These are phyloP conservation scores for Rhizomys pruinosus DNA, from an alignment of 2,113 vertebrate species.

Conservation along the genomic window DNA sequence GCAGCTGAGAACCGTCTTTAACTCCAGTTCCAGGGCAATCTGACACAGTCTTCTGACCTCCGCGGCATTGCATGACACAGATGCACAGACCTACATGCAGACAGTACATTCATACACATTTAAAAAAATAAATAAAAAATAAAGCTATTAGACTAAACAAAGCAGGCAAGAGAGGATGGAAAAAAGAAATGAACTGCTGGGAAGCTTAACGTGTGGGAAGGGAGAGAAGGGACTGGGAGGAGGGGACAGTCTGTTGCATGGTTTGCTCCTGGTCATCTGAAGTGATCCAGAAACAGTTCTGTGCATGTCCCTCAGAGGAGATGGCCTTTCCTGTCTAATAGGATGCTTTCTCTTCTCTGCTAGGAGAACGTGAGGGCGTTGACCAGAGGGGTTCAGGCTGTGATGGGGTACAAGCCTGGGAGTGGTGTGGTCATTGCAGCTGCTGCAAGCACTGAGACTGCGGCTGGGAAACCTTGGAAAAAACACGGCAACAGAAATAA, in stretches of 20 bases:
- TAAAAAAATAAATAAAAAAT: no score
- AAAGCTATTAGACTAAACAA: not conserved
- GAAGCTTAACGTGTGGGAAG: not conserved
- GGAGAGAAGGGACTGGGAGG: not conserved
- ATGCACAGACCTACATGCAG: no score
- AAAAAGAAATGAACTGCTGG: not conserved
- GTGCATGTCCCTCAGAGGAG: not conserved
- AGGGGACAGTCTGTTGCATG: not conserved
- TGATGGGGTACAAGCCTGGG: conserved; percentile 93
- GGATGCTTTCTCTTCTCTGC: not conserved
- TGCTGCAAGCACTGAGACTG: conserved; percentile 65
- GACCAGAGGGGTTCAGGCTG: conserved; percentile 91
- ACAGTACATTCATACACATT: no score
- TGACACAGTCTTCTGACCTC: no score
- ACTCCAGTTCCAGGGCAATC: no score
- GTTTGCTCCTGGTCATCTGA: not conserved
- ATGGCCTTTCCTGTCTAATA: not conserved
- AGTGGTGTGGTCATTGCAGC: conserved; percentile 78
- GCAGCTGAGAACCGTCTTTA: no score
- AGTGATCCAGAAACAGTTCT: not conserved
- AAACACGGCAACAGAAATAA: conserved; percentile 97
- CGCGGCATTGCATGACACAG: no score
- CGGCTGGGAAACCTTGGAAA: conserved; percentile 95
- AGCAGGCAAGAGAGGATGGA: not conserved
- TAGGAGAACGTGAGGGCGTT: conserved; percentile 95